A percentile compares a stretch with the other conserved stretches of the same genome.
phyloP scores from a whole-genome alignment of 2,797 vertebrate genomes.

The Alcedo atthis region DNA sequence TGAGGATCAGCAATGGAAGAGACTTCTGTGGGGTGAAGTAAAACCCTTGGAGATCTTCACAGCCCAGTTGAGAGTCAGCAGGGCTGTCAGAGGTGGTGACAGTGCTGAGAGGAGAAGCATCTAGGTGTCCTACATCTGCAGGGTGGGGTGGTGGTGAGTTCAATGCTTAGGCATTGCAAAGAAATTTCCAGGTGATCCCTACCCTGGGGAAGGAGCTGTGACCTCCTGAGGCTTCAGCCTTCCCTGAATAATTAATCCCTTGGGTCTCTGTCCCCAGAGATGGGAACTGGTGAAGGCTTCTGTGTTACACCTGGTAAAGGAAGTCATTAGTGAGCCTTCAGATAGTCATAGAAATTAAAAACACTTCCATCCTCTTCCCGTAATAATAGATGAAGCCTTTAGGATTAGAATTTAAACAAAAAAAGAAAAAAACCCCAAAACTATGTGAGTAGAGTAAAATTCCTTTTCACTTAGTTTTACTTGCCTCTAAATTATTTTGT shows the following conservation, averaged over 20 bases:
- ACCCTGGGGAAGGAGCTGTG: not conserved
- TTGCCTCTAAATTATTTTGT: not conserved
- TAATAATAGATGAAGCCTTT: conserved; percentile 12
- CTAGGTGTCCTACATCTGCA: not conserved
- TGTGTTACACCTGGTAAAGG: conserved; percentile 27
- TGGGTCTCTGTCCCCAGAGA: not conserved
- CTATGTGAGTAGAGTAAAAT: not conserved
- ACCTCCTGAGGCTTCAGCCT: not conserved
- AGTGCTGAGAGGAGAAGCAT: not conserved
- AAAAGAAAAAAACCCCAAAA: too few species aligned
- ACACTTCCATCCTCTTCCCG: not conserved
- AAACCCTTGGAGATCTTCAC: not conserved
- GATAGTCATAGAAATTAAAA: conserved; percentile 24
- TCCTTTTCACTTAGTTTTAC: not conserved
- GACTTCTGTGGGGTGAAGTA: not conserved
- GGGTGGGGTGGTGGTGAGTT: not conserved
- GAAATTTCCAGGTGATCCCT: not conserved
- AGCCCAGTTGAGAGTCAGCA: not conserved
- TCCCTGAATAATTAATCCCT: not conserved
- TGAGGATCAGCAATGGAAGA: not conserved
- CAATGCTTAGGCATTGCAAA: not conserved
- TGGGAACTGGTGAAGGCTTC: not conserved
- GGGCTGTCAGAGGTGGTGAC: not conserved
- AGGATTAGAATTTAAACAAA: not conserved
- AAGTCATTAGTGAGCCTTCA: conserved; percentile 22